Base-by-base conservation (phyloP, 2,888 invertebrate species). In the Blastobasis adustella region DNA sequence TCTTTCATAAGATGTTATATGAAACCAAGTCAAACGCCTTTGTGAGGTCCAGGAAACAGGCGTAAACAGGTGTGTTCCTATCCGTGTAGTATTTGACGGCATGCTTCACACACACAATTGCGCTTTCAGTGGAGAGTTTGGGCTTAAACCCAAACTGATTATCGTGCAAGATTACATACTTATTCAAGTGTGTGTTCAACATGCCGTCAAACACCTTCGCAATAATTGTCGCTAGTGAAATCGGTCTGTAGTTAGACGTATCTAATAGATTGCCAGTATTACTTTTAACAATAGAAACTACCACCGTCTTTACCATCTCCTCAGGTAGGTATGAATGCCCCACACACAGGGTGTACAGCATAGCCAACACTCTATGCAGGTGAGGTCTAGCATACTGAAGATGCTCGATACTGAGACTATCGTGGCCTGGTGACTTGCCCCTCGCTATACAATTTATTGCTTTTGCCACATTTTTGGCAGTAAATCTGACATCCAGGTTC, bases 261-360 rank as follows among this genome's bases (percentile, higher is more conserved):
- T 44, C 43, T 5, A 49, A 41, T 23, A 43, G 8, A 10, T 54
- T 49, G 5, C 54, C 54, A 1, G 54, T 57, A 41, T 49, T 52
- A 41, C 53, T 56, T 47, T 57, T 57, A 5, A 51, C 41, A n/a
- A 57, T 45, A 7, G 57, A 54, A 7, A 57, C 54, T 10, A 56
- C 54, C 1, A 56, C 47, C 10, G 54, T 54, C 37, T 49, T 49
- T 52, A 53, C 52, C 37, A 50, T 36, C 7, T 49, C 48, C n/a
- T 4, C 23, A 4, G 48, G 48, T 41, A n/a, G 42, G 42, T 49
- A 49, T 8, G 41, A 41, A 37, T 49, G 48, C 9, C 43, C 10
- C 10, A 49, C 6, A 38, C 49, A 49, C 4, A 44, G 10, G 37
- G 9, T 44, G 10, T 38, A 43, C 37, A 43, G 37, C 38, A 50